Evolutionary conservation across 2,888 invertebrate species (phyloP).

Genomic region (Ormyrus thymus): DNA sequence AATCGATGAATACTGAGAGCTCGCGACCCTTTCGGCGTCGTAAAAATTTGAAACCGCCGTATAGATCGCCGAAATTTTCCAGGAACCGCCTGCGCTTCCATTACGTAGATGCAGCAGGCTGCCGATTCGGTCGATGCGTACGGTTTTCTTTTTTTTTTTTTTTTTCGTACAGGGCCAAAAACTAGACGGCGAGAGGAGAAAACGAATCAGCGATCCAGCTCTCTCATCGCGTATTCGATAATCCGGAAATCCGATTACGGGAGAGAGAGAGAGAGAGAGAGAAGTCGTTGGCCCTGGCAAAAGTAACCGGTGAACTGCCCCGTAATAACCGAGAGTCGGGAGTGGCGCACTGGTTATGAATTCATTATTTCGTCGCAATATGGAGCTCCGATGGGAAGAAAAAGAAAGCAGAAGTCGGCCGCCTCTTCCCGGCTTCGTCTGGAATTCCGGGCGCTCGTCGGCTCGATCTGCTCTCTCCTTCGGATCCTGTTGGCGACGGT

Average conservation of each 20-base stretch:
- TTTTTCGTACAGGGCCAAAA: no score
- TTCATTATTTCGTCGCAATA: constrained; percentile 44
- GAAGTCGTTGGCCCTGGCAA: constrained; percentile 57
- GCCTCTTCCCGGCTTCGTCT: not conserved
- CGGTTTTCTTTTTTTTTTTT: not conserved
- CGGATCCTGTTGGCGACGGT: not conserved
- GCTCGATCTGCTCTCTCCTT: not conserved
- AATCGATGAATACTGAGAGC: constrained; percentile 27
- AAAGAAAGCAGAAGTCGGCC: not conserved
- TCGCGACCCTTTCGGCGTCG: constrained; percentile 1
- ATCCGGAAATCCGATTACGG: constrained; percentile 61
- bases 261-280: constrained; percentile 43
- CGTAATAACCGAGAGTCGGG: constrained; percentile 47
- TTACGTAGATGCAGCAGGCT: not conserved
- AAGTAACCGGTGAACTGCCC: constrained; percentile 45
- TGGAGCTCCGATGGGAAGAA: no score
- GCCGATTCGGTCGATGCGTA: constrained; percentile 33
- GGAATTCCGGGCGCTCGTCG: not conserved
- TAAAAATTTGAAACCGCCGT: constrained; percentile 29
- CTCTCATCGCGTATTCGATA: constrained; percentile 55
- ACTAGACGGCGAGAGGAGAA: not conserved
- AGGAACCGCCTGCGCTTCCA: not conserved
- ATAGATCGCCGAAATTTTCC: not conserved
- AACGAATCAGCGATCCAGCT: no score
- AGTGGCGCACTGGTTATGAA: constrained; percentile 50